Evolutionary conservation across 1,140 invertebrate genomes (phyloP).

Genomic region (Lethocerus indicus): DNA sequence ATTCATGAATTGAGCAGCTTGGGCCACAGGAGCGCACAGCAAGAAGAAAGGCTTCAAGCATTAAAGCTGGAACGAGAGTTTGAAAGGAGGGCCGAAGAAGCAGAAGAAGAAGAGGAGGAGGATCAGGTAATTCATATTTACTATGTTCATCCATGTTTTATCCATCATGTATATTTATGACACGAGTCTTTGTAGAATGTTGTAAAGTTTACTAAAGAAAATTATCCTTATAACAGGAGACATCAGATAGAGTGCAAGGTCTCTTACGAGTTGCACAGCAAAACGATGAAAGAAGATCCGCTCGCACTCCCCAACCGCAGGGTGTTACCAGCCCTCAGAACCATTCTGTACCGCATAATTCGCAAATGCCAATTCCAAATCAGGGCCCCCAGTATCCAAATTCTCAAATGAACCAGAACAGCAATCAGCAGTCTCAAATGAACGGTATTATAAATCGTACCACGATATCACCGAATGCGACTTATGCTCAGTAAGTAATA

Average conservation of each 20-base stretch:
- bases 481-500: conserved; percentile 1
- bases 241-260: conserved; percentile 28
- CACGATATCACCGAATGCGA: background rate
- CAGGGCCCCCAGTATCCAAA: background rate
- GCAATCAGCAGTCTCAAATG: background rate
- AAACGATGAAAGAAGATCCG: conserved; percentile 23
- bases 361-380: no score
- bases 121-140: conserved; percentile 21
- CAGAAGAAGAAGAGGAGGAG: conserved; percentile 58
- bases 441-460: background rate
- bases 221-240: conserved; percentile 20
- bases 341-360: no score
- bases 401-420: background rate
- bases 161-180: background rate
- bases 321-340: background rate
- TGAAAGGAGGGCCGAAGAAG: conserved; percentile 65
- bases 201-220: background rate
- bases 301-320: background rate
- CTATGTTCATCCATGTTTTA: background rate
- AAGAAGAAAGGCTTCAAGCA: conserved; percentile 72
- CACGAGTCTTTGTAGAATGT: background rate
- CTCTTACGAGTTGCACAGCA: conserved; percentile 26
- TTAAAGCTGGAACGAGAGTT: conserved; percentile 75
- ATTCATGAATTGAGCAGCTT: conserved; percentile 55
- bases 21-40: conserved; percentile 48